These are phyloP conservation scores for Himalopsyche anomala DNA, from an alignment of 2,888 invertebrate species.

Conservation along the genomic window DNA sequence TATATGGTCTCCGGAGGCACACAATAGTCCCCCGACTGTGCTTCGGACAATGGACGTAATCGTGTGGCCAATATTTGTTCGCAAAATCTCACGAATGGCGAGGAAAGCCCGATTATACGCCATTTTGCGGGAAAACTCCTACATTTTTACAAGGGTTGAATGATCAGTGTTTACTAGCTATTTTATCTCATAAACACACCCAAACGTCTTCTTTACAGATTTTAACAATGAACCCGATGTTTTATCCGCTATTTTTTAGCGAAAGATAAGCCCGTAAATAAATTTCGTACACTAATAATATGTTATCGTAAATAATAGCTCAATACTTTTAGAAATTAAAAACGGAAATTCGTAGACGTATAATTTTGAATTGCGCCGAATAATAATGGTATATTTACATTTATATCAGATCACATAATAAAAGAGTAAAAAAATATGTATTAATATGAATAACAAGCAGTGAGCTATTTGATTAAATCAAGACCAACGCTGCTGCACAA, in stretches of 20 bases:
- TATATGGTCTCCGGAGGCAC: slow-evolving; percentile 48
- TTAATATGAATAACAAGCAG: no score
- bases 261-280: background rate
- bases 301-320: no score
- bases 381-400: no score
- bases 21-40: slow-evolving; percentile 50
- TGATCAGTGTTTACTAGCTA: slow-evolving; percentile 16
- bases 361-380: no score
- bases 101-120: slow-evolving; percentile 34
- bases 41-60: slow-evolving; percentile 61
- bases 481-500: no score
- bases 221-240: background rate
- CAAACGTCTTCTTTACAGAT: background rate
- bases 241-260: background rate
- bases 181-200: slow-evolving; percentile 9
- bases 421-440: no score
- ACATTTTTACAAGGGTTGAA: slow-evolving; percentile 27
- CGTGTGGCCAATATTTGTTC: slow-evolving; percentile 63
- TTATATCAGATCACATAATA: no score
- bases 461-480: no score
- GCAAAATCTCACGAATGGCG: slow-evolving; percentile 45
- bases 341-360: no score
- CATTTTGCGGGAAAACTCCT: slow-evolving; percentile 18
- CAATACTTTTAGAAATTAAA: no score
- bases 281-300: no score